Evolutionary conservation across 2,797 vertebrate genomes (phyloP).

Genomic region (Liparis tanakae): DNA sequence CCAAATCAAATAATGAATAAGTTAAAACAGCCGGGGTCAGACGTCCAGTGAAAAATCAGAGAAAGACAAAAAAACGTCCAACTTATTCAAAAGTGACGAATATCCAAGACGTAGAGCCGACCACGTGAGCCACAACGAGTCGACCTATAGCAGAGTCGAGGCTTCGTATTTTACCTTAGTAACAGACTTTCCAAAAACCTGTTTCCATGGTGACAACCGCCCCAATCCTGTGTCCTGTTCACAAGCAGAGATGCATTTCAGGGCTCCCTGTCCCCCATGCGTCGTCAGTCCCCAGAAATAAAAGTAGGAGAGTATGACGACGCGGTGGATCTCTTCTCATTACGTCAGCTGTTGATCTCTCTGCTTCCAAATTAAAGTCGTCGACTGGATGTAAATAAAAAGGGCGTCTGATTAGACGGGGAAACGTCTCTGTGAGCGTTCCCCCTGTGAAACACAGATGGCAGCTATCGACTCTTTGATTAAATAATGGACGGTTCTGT

Average conservation of each 20-base stretch:
- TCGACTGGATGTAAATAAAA: constrained; percentile 19
- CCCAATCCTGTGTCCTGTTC: constrained; percentile 31
- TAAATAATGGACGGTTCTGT: constrained; percentile 50
- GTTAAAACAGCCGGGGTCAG: constrained; percentile 34
- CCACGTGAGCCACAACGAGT: constrained; percentile 23
- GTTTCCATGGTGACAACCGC: constrained; percentile 51
- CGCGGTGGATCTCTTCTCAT: constrained; percentile 35
- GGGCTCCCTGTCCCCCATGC: constrained; percentile 34
- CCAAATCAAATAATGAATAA: constrained; percentile 44
- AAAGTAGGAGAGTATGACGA: constrained; percentile 23
- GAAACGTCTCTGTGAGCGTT: constrained; percentile 37
- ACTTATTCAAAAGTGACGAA: constrained; percentile 40
- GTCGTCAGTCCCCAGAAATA: constrained; percentile 32
- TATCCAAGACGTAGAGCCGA: constrained; percentile 11
- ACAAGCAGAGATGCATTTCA: constrained; percentile 21
- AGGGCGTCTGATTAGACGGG: constrained; percentile 28
- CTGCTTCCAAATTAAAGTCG: constrained; percentile 16
- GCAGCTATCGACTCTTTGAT: constrained; percentile 37
- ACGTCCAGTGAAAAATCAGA: constrained; percentile 1
- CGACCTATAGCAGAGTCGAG: constrained; percentile 15
- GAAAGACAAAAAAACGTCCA: constrained; percentile 23
- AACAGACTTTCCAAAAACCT: constrained; percentile 45
- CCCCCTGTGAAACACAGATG: constrained; percentile 56
- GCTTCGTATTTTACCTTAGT: constrained; percentile 35
- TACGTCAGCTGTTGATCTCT: constrained; percentile 30